Conservation (phyloP, 2,797 vertebrate species). For the Aldrovandia affinis region DNA sequence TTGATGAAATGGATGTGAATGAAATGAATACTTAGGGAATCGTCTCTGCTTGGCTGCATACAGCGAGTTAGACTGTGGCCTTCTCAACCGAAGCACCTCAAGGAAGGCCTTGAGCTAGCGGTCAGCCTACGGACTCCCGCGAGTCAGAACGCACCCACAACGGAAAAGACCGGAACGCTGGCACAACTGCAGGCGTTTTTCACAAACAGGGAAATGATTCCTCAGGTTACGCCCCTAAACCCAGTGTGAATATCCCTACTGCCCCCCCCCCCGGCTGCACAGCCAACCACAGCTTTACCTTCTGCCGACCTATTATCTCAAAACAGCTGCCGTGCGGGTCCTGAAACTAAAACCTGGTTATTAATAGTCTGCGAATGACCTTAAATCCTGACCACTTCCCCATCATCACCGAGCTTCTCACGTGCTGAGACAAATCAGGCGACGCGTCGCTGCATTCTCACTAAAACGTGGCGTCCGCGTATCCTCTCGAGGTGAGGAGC, state of each 20-base stretch:
- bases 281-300: neutral
- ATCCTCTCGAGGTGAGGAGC: neutral
- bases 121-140: too few species aligned
- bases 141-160: neutral
- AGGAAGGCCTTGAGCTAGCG: neutral
- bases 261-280: neutral
- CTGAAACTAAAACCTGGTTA: slow-evolving; percentile 52
- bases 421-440: neutral
- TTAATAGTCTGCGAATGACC: slow-evolving; percentile 51
- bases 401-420: neutral
- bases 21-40: neutral
- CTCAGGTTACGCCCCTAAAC: neutral
- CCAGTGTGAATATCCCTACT: too few species aligned
- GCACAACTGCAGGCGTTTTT: neutral
- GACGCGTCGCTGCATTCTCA: neutral
- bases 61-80: too few species aligned
- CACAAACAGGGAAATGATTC: neutral
- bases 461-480: neutral
- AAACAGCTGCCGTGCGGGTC: slow-evolving; percentile 27
- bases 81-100: neutral
- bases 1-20: neutral
- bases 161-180: neutral
- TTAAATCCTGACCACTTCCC: slow-evolving; percentile 47
- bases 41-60: neutral
- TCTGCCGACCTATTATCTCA: neutral